Base-by-base conservation (phyloP, 2,797 vertebrate species). In the Gastrophryne carolinensis region DNA sequence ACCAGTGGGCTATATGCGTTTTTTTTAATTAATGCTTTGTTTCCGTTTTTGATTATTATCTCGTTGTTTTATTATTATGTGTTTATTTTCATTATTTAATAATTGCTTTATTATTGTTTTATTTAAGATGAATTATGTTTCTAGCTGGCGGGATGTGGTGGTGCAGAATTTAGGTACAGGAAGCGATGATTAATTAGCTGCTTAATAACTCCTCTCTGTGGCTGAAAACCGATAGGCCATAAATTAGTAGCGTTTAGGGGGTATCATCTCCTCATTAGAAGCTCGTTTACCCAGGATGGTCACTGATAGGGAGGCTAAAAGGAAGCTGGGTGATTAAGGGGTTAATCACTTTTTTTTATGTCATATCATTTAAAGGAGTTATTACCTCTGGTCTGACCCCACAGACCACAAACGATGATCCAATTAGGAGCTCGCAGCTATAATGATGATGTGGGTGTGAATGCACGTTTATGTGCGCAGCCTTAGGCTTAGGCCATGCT, bases 151-250 rank as follows among this genome's bases (percentile, higher is more conserved):
- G 7, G 13, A 10, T 32, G 26, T 17, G 17, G 30, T n/a, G 27
- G 30, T 21, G 9, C 17, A 56, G 1, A 44, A 15, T n/a, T 44
- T 44, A n/a, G 39, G 17, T 15, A 9, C 47, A 53, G 34, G 24
- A 30, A 39, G 23, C 12, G 29, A 2, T 63, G 60, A 73, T 26
- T 15, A 23, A 53, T 72, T 50, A 21, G 6, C 13, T 29, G 17
- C 6, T 29, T 32, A 66, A 68, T 68, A 53, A 30, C 29, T 11
- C 7, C 35, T 68, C 32, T 21, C 34, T 32, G n/a, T 7, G 12
- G 3, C 19, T 73, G 52, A 35, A 57, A 73, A 47, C 1, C 41
- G 72, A 73, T 65, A 47, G 72, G 24, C 52, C 34, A 73, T 65
- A 66, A 47, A 66, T 66, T 47, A 73, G 49, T 6, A 26, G 21